Base-by-base conservation (phyloP, 2,888 invertebrate genomes). In the Biston stratarius region DNA sequence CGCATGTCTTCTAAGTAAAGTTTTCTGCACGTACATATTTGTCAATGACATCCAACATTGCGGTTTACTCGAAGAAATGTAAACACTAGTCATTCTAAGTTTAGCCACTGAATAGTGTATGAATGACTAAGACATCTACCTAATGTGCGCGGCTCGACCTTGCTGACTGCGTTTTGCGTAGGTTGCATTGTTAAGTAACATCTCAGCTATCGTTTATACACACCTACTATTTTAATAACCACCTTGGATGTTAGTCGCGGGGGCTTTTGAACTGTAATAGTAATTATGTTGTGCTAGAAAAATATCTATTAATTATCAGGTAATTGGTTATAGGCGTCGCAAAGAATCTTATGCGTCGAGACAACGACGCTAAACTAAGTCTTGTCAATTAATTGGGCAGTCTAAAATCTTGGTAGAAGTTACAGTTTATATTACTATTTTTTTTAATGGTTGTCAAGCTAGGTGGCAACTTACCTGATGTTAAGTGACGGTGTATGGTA, bases 141-240 rank as follows among this genome's bases (percentile, higher is more conserved):
- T 48, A n/a, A 57, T 33, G 15, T 48, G 59, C 61, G 61, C 33
- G 24, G 36, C 15, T 36, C 61, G 64, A 69, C 74, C 72, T 74
- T 74, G 69, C 61, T 15, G 36, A 55, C 64, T 59, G 61, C 60
- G 45, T 61, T 44, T 59, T 53, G 47, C 49, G 73, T 72, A 68
- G 66, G 73, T 42, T 52, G 68, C 61, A 74, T 72, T 74, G 73
- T 72, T 40, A 62, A 44, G 65, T 70, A 69, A 67, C 63, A 56
- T 59, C 49, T 8, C 64, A 71, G 65, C 65, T 58, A 74, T 67
- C 66, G 65, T 62, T 66, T n/a, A n/a, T 61, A 65, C 67, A 69
- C 71, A 68, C 69, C 66, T 58, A 73, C 69, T 40, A 40, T 51
- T 55, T 14, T 0, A 53, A 61, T 45, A 45, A 44, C 62, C 68